These are phyloP conservation scores for Cyclura pinguis DNA, from an alignment of 2,797 vertebrate species.

Conservation along the genomic window DNA sequence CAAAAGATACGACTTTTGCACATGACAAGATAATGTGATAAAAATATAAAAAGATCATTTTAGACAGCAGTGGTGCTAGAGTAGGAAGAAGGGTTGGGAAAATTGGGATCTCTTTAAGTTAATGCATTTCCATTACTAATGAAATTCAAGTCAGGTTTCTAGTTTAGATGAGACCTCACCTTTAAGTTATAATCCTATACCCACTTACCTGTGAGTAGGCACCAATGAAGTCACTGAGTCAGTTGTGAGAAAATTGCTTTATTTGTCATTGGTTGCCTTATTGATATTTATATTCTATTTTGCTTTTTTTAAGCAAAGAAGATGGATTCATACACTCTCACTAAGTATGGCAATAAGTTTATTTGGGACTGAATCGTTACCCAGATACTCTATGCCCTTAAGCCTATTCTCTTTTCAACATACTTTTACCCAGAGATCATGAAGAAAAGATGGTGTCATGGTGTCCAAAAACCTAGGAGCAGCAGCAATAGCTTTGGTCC, in stretches of 20 bases:
- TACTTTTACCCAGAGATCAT: background rate
- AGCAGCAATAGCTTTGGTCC: background rate
- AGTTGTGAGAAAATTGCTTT: background rate
- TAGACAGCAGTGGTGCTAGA: background rate
- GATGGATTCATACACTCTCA: background rate
- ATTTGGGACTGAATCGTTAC: background rate
- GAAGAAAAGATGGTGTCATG: too few relatives aligned
- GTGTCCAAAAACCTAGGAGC: background rate
- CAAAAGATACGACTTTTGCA: background rate
- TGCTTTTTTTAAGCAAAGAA: slow-evolving; percentile 32
- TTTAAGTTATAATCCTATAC: too few relatives aligned
- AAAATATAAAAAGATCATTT: background rate
- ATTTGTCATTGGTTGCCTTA: background rate
- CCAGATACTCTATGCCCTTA: background rate
- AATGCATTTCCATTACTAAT: background rate
- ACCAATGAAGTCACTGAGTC: background rate
- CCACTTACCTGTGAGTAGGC: background rate
- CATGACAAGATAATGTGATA: background rate
- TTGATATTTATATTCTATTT: background rate
- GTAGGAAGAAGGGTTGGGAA: background rate
- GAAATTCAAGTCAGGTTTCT: slow-evolving; percentile 7
- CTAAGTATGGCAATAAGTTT: background rate
- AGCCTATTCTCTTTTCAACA: slow-evolving; percentile 1
- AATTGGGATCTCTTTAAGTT: background rate
- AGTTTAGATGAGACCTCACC: background rate